Conservation (phyloP, 2,113 vertebrate genomes). For the Leucoraja erinaceus region DNA sequence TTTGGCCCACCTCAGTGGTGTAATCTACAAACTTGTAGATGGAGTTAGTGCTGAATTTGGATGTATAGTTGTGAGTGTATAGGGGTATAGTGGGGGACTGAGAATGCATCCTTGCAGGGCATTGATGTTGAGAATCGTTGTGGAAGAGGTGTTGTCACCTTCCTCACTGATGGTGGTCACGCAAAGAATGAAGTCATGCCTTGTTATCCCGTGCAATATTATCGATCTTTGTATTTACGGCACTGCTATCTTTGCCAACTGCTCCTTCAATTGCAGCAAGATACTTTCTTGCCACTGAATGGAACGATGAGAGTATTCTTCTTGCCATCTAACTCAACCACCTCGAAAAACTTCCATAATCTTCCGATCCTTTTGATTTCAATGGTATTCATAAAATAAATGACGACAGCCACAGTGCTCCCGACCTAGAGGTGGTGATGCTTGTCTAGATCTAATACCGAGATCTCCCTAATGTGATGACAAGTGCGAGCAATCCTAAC, state of each 20-base stretch:
- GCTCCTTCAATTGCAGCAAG: not conserved
- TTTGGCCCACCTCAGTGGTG: too few relatives aligned
- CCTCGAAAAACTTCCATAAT: not conserved
- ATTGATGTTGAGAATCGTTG: too few relatives aligned
- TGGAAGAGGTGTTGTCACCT: too few relatives aligned
- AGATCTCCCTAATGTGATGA: not conserved
- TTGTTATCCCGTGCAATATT: not conserved
- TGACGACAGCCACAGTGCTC: not conserved
- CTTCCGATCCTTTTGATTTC: not conserved
- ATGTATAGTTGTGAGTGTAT: too few relatives aligned
- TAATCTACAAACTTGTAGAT: too few relatives aligned
- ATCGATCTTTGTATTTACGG: not conserved
- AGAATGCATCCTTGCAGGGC: too few relatives aligned
- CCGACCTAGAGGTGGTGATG: not conserved
- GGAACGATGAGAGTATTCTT: not conserved
- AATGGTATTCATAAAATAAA: not conserved
- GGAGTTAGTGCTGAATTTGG: too few relatives aligned
- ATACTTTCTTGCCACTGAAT: not conserved
- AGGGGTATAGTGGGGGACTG: too few relatives aligned
- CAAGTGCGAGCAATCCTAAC: not conserved
- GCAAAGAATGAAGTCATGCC: not conserved
- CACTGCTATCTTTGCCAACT: not conserved
- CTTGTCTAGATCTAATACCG: not conserved
- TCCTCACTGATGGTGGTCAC: not conserved
- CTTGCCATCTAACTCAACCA: not conserved